These are phyloP conservation scores for Heliconius cydno DNA, from an alignment of 2,888 invertebrate species.

Conservation along the genomic window DNA sequence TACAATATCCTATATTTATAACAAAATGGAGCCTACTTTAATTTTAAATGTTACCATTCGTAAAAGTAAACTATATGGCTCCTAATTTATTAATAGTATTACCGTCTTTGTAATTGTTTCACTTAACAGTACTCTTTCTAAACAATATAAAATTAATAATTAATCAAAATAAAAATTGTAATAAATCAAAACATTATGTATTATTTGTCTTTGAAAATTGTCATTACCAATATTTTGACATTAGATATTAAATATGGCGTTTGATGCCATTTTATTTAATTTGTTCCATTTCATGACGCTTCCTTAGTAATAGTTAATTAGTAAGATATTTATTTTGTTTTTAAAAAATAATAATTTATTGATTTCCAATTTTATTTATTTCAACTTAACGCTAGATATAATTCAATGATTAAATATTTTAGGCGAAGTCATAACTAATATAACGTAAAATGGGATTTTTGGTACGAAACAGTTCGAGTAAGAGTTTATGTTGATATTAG, in stretches of 20 bases:
- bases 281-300: slow-evolving; percentile 61
- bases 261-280: slow-evolving; percentile 42
- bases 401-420: slow-evolving; percentile 31
- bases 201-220: not conserved
- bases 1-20: not conserved
- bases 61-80: not conserved
- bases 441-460: slow-evolving; percentile 1
- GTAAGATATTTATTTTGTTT: slow-evolving; percentile 63
- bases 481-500: not conserved
- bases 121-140: not conserved
- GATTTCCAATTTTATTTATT: slow-evolving; percentile 41
- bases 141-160: not conserved
- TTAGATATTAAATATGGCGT: slow-evolving; percentile 15
- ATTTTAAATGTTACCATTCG: slow-evolving; percentile 3
- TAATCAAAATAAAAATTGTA: slow-evolving; percentile 5
- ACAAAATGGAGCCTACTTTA: not conserved
- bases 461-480: slow-evolving; percentile 15
- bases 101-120: not conserved
- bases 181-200: not conserved
- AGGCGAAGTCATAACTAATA: slow-evolving; percentile 22
- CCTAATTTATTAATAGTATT: not conserved
- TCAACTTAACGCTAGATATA: slow-evolving; percentile 43
- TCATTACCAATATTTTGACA: slow-evolving; percentile 16
- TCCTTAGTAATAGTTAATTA: slow-evolving; percentile 64
- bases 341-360: slow-evolving; percentile 41